These are phyloP conservation scores for Timema cristinae DNA, from an alignment of 2,888 invertebrate species.

Conservation along the genomic window DNA sequence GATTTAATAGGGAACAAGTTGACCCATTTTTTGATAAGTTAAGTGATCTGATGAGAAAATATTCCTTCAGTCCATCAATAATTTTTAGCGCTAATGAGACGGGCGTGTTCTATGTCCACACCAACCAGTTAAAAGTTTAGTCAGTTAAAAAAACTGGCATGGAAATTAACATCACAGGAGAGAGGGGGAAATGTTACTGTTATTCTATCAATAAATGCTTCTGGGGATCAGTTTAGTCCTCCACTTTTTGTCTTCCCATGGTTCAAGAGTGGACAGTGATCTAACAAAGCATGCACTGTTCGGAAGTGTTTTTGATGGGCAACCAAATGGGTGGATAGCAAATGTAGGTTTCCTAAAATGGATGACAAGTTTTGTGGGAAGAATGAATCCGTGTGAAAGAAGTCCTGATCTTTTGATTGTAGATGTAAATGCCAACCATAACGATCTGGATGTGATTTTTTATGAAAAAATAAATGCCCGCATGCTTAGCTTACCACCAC, in stretches of 20 bases:
- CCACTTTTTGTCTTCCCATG: no score
- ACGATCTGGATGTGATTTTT: not conserved
- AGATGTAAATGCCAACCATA: not conserved
- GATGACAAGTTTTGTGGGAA: slow-evolving; percentile 7
- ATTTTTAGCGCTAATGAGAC: slow-evolving; percentile 33
- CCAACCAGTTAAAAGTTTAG: slow-evolving; percentile 26
- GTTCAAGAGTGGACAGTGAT: not conserved
- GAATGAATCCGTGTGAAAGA: not conserved
- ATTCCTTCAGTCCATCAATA: slow-evolving; percentile 22
- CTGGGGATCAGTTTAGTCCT: slow-evolving; percentile 13
- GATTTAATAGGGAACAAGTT: slow-evolving; percentile 22
- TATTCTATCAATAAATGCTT: not conserved
- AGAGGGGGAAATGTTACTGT: slow-evolving; percentile 16
- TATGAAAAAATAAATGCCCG: not conserved
- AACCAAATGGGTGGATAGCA: slow-evolving; percentile 2
- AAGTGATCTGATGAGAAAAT: slow-evolving; percentile 9
- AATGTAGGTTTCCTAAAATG: slow-evolving; percentile 20
- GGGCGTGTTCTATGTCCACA: slow-evolving; percentile 28
- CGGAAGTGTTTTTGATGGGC: slow-evolving; percentile 10
- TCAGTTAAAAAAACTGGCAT: slow-evolving; percentile 6
- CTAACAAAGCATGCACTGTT: slow-evolving; percentile 8
- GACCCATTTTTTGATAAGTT: slow-evolving; percentile 28
- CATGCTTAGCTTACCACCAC: slow-evolving; percentile 13
- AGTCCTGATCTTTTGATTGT: no score
- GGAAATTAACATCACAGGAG: slow-evolving; percentile 8